phyloP scores from a whole-genome alignment of 2,888 invertebrate genomes.

The Spodoptera picta region DNA sequence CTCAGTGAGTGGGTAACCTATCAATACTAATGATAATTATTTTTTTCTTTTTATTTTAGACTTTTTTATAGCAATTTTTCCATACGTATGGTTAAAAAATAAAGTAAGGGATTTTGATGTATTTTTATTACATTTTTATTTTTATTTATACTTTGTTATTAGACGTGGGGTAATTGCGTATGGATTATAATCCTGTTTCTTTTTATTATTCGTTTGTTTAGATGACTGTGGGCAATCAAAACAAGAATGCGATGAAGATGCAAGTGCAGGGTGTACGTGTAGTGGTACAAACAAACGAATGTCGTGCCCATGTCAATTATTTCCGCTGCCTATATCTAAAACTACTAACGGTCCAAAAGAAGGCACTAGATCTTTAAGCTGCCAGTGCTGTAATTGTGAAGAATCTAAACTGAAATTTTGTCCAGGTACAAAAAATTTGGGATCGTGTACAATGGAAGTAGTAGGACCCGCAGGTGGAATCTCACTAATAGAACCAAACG shows the following conservation, averaged over 20 bases:
- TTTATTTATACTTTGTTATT: no score
- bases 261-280: slow-evolving; percentile 17
- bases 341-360: slow-evolving; percentile 7
- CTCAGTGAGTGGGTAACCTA: no score
- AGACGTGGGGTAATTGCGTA: no score
- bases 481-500: slow-evolving; percentile 14
- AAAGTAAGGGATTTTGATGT: no score
- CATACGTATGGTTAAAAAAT: no score
- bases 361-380: slow-evolving; percentile 12
- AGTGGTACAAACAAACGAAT: slow-evolving; percentile 23
- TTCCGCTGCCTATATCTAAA: slow-evolving; percentile 14
- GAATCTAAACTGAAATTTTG: not conserved
- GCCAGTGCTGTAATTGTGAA: slow-evolving; percentile 16
- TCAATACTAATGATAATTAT: no score
- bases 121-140: no score
- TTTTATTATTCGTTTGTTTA: no score
- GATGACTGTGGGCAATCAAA: not conserved
- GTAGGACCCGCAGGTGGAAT: slow-evolving; percentile 13
- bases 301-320: slow-evolving; percentile 34
- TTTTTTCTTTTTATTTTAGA: no score
- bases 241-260: slow-evolving; percentile 7
- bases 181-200: no score
- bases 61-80: no score
- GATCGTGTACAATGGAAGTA: slow-evolving; percentile 4
- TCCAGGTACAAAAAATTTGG: not conserved